Base-by-base conservation (phyloP, 2,113 vertebrate species). In the Ophthalmolycus amberensis region DNA sequence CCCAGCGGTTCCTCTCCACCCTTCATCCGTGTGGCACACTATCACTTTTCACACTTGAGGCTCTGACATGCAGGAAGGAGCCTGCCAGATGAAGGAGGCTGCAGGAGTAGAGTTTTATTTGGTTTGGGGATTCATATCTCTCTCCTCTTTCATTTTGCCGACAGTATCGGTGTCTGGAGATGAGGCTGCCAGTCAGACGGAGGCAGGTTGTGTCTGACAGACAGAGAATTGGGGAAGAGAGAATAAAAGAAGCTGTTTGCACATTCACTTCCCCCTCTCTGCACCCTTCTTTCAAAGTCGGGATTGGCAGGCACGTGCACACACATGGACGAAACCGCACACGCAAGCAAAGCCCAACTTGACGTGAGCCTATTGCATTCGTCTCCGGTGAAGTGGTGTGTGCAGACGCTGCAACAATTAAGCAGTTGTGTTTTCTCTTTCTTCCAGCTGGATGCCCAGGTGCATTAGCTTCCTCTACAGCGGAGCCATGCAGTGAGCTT, bases 181-280 rank as follows among this genome's bases (percentile, higher is more conserved):
- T 44, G 70, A 73, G 82, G 74, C 66, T 64, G 63, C 71, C 65
- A 63, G 63, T 48, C 77, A 87, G 83, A 85, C 67, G 22, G 70
- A 77, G 27, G n/a, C 73, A 68, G 69, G 75, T 82, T 34, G 40
- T 83, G 62, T 22, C 37, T 37, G 32, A 83, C 32, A 71, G 77
- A 84, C 63, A 12, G 72, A 87, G 80, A 83, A 90, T 85, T 84
- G 75, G 66, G 85, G 88, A 90, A 89, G 65, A 81, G 75, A 32
- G 52, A 84, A 89, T 73, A 71, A 79, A 89, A 88, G 70, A 89
- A 80, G 66, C 34, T 72, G 79, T 81, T 91, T 77, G 89, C 86
- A 92, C 86, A 91, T 91, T 90, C 88, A 88, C 85, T 90, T 89
- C 90, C 75, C 75, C 89, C 71, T 84, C 52, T 80, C 50, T 72